Conservation (phyloP, 2,888 invertebrate genomes). For the Folsomia manolachei region DNA sequence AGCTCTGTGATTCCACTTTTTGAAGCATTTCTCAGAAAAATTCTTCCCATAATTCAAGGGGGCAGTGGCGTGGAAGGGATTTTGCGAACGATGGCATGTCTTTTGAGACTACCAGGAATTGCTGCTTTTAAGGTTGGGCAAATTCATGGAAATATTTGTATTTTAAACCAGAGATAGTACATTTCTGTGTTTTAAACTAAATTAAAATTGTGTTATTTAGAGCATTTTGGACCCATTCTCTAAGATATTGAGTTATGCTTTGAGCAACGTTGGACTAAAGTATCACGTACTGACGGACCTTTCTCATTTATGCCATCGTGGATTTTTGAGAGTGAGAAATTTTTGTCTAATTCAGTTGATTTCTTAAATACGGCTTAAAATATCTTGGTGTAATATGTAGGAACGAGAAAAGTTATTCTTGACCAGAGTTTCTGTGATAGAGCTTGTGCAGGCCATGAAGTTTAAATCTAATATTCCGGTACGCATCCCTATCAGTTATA, state of each 20-base stretch:
- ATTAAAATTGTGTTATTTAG: slow-evolving; percentile 54
- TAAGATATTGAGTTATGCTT: slow-evolving; percentile 86
- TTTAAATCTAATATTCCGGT: slow-evolving; percentile 91
- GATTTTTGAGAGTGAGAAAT: slow-evolving; percentile 68
- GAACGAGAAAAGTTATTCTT: slow-evolving; percentile 92
- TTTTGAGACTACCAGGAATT: slow-evolving; percentile 80
- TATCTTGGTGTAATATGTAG: slow-evolving; percentile 54
- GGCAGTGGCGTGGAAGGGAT: slow-evolving; percentile 70
- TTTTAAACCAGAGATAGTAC: neutral
- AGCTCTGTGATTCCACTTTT: slow-evolving; percentile 77
- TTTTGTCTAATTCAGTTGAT: slow-evolving; percentile 18
- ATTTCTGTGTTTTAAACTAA: neutral
- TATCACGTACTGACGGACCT: slow-evolving; percentile 78
- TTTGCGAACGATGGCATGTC: slow-evolving; percentile 72
- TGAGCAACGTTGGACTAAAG: slow-evolving; percentile 81
- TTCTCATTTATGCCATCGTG: slow-evolving; percentile 83
- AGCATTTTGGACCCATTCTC: slow-evolving; percentile 91
- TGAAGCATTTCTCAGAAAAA: slow-evolving; percentile 78
- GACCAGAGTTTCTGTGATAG: slow-evolving; percentile 86
- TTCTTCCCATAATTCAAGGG: slow-evolving; percentile 63
- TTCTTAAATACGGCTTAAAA: neutral
- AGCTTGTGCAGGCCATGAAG: slow-evolving; percentile 90
- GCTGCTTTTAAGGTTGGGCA: slow-evolving; percentile 69
- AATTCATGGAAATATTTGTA: neutral
- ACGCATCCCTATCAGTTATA: too few relatives aligned